Conservation (phyloP, 92 coral and sea anemone species). For the Bergia sp. region DNA sequence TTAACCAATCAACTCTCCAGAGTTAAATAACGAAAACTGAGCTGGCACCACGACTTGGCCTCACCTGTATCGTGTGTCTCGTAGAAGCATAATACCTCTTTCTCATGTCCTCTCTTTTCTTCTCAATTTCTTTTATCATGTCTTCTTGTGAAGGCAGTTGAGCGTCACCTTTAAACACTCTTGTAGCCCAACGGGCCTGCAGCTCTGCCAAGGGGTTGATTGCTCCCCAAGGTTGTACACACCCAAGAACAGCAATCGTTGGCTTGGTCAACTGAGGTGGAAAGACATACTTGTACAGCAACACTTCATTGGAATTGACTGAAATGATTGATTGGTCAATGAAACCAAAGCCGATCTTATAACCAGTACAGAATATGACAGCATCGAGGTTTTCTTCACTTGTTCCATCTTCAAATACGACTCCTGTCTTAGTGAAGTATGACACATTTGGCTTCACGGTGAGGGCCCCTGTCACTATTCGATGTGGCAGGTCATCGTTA, state of each 20-base stretch:
- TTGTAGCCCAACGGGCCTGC: slow-evolving; percentile 85
- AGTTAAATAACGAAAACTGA: too few species aligned
- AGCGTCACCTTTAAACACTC: slow-evolving; percentile 65
- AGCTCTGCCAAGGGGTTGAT: slow-evolving; percentile 80
- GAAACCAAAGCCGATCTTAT: slow-evolving; percentile 73
- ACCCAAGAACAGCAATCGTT: slow-evolving; percentile 81
- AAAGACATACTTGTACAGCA: slow-evolving; percentile 83
- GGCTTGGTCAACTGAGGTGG: slow-evolving; percentile 73
- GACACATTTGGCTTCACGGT: slow-evolving; percentile 75
- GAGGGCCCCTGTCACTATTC: slow-evolving; percentile 72
- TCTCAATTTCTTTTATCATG: slow-evolving; percentile 68
- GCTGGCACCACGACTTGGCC: not conserved
- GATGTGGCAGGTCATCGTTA: slow-evolving; percentile 82
- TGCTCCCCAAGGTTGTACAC: slow-evolving; percentile 83
- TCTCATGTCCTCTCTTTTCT: slow-evolving; percentile 66
- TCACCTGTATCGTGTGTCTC: slow-evolving; percentile 89
- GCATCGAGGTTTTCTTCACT: slow-evolving; percentile 66
- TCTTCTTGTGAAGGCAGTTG: slow-evolving; percentile 55
- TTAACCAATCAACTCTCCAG: too few species aligned
- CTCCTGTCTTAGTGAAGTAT: slow-evolving; percentile 73
- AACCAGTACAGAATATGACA: slow-evolving; percentile 89
- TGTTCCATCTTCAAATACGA: slow-evolving; percentile 78
- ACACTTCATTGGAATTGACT: slow-evolving; percentile 70
- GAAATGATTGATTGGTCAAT: slow-evolving; percentile 73
- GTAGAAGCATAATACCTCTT: slow-evolving; percentile 73